These are phyloP conservation scores for Malthinus seriepunctatus DNA, from an alignment of 2,888 invertebrate genomes.

Conservation along the genomic window DNA sequence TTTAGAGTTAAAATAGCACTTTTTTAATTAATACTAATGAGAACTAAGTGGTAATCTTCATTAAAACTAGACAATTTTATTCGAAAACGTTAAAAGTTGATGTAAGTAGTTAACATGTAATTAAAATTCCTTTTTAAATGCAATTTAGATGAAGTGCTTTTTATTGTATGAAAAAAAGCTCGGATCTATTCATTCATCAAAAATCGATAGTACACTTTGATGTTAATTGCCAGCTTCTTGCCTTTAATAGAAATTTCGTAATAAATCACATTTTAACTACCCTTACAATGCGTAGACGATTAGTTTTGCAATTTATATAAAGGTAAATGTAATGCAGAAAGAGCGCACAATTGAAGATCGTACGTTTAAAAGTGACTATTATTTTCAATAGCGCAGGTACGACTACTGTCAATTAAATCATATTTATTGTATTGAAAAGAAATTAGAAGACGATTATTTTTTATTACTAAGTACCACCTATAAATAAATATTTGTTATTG, in stretches of 20 bases:
- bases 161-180: background rate
- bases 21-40: constrained; percentile 5
- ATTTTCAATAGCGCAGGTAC: constrained; percentile 12
- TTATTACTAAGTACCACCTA: too few relatives aligned
- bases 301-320: constrained; percentile 12
- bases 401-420: constrained; percentile 21
- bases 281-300: constrained; percentile 11
- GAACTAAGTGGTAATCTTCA: background rate
- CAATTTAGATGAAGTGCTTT: background rate
- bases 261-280: constrained; percentile 7
- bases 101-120: background rate
- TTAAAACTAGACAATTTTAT: constrained; percentile 5
- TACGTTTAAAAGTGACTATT: constrained; percentile 13
- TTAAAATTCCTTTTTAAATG: constrained; percentile 3
- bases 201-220: background rate
- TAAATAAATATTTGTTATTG: too few relatives aligned
- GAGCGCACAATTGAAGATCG: constrained; percentile 11
- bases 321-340: constrained; percentile 15
- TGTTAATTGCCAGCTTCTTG: constrained; percentile 1
- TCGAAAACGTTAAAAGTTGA: background rate
- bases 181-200: too few relatives aligned
- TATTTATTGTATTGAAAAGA: constrained; percentile 16
- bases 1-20: background rate
- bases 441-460: too few relatives aligned
- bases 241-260: constrained; percentile 3